Evolutionary conservation across 2,888 invertebrate genomes (phyloP).

Genomic region (Erpobdella octoculata): DNA sequence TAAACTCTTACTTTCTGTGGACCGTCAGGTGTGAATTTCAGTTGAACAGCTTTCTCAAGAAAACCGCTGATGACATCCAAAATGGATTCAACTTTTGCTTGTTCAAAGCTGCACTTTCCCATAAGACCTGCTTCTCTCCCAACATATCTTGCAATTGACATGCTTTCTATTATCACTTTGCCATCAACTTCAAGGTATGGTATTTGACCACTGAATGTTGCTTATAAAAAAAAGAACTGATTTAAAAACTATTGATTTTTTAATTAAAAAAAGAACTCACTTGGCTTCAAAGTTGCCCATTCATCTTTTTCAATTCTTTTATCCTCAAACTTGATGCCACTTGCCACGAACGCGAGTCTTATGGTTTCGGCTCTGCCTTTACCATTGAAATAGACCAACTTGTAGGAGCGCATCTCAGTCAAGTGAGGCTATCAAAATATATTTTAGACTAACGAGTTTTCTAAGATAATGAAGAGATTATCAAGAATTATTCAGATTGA

Average conservation of each 20-base stretch:
- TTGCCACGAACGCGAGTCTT: conserved; percentile 23
- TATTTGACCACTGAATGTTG: not conserved
- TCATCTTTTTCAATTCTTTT: conserved; percentile 8
- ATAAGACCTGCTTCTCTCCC: conserved; percentile 38
- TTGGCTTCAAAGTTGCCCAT: conserved; percentile 30
- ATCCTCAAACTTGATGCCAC: conserved; percentile 29
- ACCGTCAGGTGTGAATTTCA: conserved; percentile 18
- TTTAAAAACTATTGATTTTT: not conserved
- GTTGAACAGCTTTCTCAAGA: conserved; percentile 23
- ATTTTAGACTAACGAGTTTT: too few relatives aligned
- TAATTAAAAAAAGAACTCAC: conserved; percentile 4
- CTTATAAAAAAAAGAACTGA: not conserved
- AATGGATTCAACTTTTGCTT: conserved; percentile 32
- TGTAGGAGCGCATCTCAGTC: conserved; percentile 27
- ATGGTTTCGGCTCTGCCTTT: conserved; percentile 28
- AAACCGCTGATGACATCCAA: conserved; percentile 34
- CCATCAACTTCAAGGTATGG: conserved; percentile 39
- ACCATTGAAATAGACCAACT: conserved; percentile 29
- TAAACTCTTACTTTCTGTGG: not conserved
- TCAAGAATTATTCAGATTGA: too few relatives aligned
- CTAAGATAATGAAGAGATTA: too few relatives aligned
- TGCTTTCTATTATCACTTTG: conserved; percentile 36
- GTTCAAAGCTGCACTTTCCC: conserved; percentile 28
- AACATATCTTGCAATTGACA: conserved; percentile 38
- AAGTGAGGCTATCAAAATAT: too few relatives aligned